Evolutionary conservation across 2,113 vertebrate species (phyloP).

Genomic region (Spermophilus dauricus): DNA sequence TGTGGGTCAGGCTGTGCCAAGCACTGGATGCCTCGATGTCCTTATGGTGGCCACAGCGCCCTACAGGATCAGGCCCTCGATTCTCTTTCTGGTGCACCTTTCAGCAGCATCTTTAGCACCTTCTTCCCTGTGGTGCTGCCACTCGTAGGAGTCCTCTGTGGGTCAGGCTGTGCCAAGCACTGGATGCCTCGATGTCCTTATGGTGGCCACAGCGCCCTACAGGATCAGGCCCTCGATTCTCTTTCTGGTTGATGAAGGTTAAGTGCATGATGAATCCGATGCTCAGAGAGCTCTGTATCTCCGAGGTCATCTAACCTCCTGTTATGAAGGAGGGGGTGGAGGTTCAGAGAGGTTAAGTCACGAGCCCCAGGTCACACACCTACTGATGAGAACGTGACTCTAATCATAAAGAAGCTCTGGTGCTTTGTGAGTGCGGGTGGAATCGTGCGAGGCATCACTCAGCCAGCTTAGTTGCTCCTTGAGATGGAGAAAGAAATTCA

Average conservation of each 20-base stretch:
- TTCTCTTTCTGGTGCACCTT: background rate
- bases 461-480: background rate
- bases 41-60: background rate
- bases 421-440: background rate
- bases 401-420: background rate
- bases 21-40: rapidly evolving
- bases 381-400: background rate
- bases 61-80: background rate
- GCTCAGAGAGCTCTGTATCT: background rate
- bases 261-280: background rate
- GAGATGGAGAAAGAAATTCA: background rate
- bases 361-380: background rate
- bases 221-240: background rate
- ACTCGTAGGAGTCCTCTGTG: background rate
- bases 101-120: background rate
- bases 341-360: background rate
- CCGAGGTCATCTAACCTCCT: background rate
- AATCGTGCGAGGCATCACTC: background rate
- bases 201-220: background rate
- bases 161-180: background rate
- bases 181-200: rapidly evolving
- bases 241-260: background rate
- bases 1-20: background rate
- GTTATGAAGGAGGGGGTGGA: background rate
- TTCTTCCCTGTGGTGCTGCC: background rate